phyloP scores from a whole-genome alignment of 2,797 vertebrate genomes.

The Rhyacichthys aspro region DNA sequence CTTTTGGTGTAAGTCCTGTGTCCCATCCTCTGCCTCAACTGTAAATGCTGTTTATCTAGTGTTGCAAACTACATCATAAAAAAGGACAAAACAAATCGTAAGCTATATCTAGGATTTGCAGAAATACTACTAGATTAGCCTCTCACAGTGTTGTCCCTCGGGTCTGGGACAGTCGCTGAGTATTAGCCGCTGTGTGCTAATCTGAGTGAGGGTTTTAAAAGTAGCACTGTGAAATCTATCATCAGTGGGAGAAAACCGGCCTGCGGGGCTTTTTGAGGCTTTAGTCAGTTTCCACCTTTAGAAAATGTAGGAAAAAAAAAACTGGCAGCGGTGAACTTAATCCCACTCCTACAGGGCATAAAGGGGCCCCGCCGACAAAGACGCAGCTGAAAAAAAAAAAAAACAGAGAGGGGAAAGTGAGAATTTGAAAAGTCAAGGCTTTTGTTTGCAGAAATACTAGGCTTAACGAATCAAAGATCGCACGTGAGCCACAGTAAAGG shows the following conservation, averaged over 20 bases:
- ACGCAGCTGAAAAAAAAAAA: slow-evolving; percentile 25
- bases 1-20: too few species aligned
- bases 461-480: slow-evolving; percentile 26
- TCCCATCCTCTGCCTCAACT: too few species aligned
- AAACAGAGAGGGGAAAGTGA: slow-evolving; percentile 38
- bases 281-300: slow-evolving; percentile 64
- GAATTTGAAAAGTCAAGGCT: slow-evolving; percentile 29
- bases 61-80: too few species aligned
- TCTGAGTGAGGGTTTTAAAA: slow-evolving; percentile 18
- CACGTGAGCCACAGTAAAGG: slow-evolving; percentile 5
- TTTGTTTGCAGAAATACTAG: slow-evolving; percentile 21
- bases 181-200: background rate
- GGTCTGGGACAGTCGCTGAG: slow-evolving; percentile 36
- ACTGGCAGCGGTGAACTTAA: slow-evolving; percentile 60
- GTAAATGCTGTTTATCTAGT: too few species aligned
- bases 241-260: slow-evolving; percentile 54
- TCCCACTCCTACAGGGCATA: slow-evolving; percentile 55
- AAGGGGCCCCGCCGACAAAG: slow-evolving; percentile 34
- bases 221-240: slow-evolving; percentile 55
- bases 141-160: slow-evolving; percentile 30
- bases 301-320: slow-evolving; percentile 33
- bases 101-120: too few species aligned
- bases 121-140: too few species aligned
- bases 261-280: slow-evolving; percentile 57
- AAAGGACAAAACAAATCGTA: too few species aligned